Evolutionary conservation across 2,113 vertebrate species (phyloP), one percentile per base, ranked within the genome.

Genomic region (Salvelinus namaycush): DNA sequence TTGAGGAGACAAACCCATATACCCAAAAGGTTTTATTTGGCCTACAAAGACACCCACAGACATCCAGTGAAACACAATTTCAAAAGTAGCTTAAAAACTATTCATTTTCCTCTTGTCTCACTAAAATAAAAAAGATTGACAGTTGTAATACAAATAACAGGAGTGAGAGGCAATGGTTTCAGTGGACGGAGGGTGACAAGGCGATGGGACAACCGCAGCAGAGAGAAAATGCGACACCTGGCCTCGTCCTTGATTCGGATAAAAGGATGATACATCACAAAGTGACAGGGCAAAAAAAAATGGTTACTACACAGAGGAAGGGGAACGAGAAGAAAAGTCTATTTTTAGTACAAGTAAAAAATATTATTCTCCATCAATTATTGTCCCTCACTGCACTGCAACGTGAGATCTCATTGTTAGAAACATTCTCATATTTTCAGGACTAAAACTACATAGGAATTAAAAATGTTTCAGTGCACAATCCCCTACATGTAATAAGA

Each of bases 171-270:
- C 49, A 71, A 81, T 69, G 34, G 79, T 66, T 76, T 68, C 1
- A 44, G 68, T 3, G 20, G 11, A 9, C 20, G 72, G 79, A 87
- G 78, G 88, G 78, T 82, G 86, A 89, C 86, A 74, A 81, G 83
- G 78, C 71, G 27, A 70, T 79, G 86, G 86, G 89, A 91, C 87
- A 83, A 88, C 87, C 70, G 77, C 79, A 22, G 78, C 31, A 34
- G 5, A 83, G 85, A 79, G 84, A 88, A 86, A 88, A 90, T 81
- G 82, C 72, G 66, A 88, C 90, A 89, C 91, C 89, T 89, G 88
- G 87, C 87, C 91, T 89, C 84, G 87, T 91, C 90, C 89, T 91
- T 89, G 90, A 89, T 87, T 87, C 84, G 87, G 88, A 80, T 84
- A 88, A 85, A 88, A 85, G 82, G 84, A 88, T 82, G 86, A 91